Percentiles rank a stretch among this genome's conserved stretches.
These are phyloP conservation scores for Corynorhinus townsendii DNA, from an alignment of 2,113 vertebrate genomes.

Conservation along the genomic window DNA sequence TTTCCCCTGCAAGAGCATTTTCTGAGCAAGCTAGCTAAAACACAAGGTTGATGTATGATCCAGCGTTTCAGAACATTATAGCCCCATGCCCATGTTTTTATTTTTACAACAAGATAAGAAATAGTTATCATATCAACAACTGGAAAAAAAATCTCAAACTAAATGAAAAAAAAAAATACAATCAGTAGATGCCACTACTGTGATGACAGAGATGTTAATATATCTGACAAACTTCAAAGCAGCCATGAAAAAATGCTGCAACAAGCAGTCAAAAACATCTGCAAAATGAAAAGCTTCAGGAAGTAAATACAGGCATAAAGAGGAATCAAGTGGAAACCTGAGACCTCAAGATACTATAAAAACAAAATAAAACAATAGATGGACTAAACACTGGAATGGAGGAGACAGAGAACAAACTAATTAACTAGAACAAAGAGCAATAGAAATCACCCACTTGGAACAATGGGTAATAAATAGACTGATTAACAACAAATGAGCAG, in stretches of 20 bases:
- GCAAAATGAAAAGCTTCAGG: neutral
- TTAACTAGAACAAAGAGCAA: neutral
- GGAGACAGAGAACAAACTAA: neutral
- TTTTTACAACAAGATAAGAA: neutral
- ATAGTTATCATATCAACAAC: neutral
- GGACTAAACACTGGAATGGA: neutral
- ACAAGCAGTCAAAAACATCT: neutral
- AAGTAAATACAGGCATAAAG: neutral
- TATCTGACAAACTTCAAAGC: neutral
- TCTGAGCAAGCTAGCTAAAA: neutral
- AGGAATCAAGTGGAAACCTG: neutral
- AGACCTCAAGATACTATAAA: neutral
- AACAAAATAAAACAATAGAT: neutral
- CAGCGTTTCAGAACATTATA: neutral
- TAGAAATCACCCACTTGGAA: neutral
- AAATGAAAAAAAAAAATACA: neutral
- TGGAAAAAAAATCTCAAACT: neutral
- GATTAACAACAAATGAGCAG: neutral
- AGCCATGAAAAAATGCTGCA: neutral
- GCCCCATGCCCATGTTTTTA: neutral
- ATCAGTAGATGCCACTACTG: neutral
- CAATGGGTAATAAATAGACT: neutral
- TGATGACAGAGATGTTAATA: neutral
- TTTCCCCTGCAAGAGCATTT: neutral
- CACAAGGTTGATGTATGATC: neutral